Evolutionary conservation across 2,113 vertebrate genomes (phyloP).

Genomic region (Rhinolophus ferrumequinum): DNA sequence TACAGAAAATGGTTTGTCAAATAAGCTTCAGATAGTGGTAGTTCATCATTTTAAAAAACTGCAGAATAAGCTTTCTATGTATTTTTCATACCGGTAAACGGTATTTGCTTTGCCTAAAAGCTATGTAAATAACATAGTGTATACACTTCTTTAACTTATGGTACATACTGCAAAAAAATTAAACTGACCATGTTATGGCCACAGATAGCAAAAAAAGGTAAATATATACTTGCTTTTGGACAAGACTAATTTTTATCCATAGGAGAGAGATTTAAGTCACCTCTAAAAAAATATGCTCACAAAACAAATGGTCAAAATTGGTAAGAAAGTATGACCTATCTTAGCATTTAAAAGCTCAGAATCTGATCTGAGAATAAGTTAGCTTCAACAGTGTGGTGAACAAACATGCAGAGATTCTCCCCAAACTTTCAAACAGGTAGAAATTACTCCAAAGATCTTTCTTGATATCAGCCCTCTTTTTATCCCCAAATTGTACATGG

Average conservation of each 20-base stretch:
- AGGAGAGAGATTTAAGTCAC: conserved; percentile 25
- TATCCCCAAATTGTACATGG: not conserved
- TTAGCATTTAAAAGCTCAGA: conserved; percentile 37
- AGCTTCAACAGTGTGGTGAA: not conserved
- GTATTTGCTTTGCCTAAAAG: conserved; percentile 86
- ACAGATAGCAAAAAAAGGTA: conserved; percentile 63
- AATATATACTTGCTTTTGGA: conserved; percentile 69
- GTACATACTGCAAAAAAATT: conserved; percentile 71
- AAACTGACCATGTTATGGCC: conserved; percentile 64
- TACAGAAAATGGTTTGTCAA: conserved; percentile 83
- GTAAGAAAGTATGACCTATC: conserved; percentile 13
- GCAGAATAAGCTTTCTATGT: conserved; percentile 84
- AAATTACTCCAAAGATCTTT: not conserved
- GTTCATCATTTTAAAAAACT: conserved; percentile 82
- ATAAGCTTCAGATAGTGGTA: conserved; percentile 74
- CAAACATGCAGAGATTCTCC: conserved; percentile 1
- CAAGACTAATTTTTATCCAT: conserved; percentile 44
- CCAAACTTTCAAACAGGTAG: not conserved
- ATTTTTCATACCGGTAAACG: conserved; percentile 79
- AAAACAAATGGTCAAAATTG: conserved; percentile 45
- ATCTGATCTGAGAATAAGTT: conserved; percentile 7
- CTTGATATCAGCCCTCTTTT: not conserved
- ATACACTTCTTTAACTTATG: conserved; percentile 68
- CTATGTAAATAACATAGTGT: conserved; percentile 74
- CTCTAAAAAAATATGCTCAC: conserved; percentile 13